Evolutionary conservation across 1,140 invertebrate genomes (phyloP).

Genomic region (Lepidurus apus): DNA sequence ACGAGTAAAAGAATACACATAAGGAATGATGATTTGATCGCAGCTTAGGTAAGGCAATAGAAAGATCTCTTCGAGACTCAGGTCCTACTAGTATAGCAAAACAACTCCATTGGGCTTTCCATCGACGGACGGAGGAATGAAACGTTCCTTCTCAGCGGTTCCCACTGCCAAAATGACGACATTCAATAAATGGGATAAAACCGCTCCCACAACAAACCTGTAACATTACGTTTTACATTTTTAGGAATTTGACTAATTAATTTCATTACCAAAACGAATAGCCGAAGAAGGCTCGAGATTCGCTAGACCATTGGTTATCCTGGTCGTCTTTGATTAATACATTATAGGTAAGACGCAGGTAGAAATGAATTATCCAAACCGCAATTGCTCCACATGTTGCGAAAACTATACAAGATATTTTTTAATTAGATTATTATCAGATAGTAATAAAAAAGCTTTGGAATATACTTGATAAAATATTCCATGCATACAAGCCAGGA

Average conservation of each 20-base stretch:
- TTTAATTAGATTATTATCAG: constrained; percentile 33
- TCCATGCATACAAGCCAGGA: constrained; percentile 74
- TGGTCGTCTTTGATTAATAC: constrained; percentile 69
- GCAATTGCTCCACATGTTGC: constrained; percentile 61
- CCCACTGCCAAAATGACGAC: constrained; percentile 67
- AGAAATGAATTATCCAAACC: constrained; percentile 70
- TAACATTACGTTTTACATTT: constrained; percentile 27
- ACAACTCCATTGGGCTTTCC: constrained; percentile 78
- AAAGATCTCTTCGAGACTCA: constrained; percentile 15
- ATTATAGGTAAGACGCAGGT: constrained; percentile 64
- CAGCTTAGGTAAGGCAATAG: background rate
- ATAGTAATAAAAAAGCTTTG: background rate
- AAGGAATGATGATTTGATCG: constrained; percentile 20
- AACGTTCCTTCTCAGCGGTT: constrained; percentile 56
- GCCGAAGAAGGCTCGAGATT: constrained; percentile 60
- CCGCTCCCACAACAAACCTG: constrained; percentile 69
- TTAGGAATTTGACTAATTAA: background rate
- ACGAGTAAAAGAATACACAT: background rate
- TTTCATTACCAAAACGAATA: constrained; percentile 68
- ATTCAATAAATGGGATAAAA: constrained; percentile 65
- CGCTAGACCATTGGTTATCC: constrained; percentile 65
- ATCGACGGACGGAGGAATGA: constrained; percentile 48
- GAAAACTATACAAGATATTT: constrained; percentile 56
- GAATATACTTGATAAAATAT: constrained; percentile 61
- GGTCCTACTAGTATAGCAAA: constrained; percentile 61